phyloP scores from a whole-genome alignment of 2,888 invertebrate genomes.

The Ophion costatus region DNA sequence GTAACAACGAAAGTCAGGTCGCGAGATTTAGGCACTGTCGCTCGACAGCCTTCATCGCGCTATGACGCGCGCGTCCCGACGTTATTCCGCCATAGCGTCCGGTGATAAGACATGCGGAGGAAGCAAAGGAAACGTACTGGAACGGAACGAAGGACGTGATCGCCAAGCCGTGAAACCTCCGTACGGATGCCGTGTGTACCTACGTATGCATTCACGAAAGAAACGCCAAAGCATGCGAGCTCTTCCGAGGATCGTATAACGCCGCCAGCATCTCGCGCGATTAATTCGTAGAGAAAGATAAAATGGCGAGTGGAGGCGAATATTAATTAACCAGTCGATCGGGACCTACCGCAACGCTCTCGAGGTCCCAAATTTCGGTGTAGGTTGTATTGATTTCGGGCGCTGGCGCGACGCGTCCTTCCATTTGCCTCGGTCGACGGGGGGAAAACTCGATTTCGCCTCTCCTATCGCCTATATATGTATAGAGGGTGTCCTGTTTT shows the following conservation, averaged over 20 bases:
- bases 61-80: neutral
- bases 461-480: neutral
- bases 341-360: conserved; percentile 63
- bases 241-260: conserved; percentile 27
- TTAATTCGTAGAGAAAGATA: conserved; percentile 20
- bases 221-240: conserved; percentile 43
- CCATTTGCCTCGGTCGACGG: conserved; percentile 17
- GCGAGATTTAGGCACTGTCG: neutral
- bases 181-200: conserved; percentile 59
- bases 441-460: conserved; percentile 51
- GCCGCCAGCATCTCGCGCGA: conserved; percentile 24
- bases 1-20: too few relatives aligned
- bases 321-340: conserved; percentile 49
- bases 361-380: conserved; percentile 41
- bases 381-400: conserved; percentile 60
- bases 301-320: conserved; percentile 29
- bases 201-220: conserved; percentile 6
- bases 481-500: too few relatives aligned
- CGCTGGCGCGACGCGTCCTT: conserved; percentile 21
- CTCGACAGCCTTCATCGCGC: conserved; percentile 20
- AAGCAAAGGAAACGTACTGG: conserved; percentile 64
- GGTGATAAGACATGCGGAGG: conserved; percentile 19
- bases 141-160: conserved; percentile 75
- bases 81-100: conserved; percentile 18
- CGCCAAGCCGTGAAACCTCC: conserved; percentile 76